A percentile compares a stretch with the other conserved stretches of the same genome.
These are phyloP conservation scores for Drosophila chauvacae DNA, from an alignment of 1,140 invertebrate genomes.

Conservation along the genomic window DNA sequence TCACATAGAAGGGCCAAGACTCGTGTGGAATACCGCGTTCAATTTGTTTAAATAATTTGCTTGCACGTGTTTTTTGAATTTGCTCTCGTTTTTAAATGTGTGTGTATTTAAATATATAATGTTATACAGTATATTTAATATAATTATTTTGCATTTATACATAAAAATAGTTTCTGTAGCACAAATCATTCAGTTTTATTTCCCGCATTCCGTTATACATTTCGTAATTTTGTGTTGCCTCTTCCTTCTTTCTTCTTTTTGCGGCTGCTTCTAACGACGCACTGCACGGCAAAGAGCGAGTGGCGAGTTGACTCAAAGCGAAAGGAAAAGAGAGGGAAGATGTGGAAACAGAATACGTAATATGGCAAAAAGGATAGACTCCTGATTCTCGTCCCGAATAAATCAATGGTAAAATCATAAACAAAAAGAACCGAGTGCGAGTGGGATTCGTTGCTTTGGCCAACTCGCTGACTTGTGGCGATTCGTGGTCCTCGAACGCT, in stretches of 20 bases:
- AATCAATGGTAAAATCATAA: slow-evolving; percentile 11
- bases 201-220: slow-evolving; percentile 4
- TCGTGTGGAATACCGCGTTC: slow-evolving; percentile 33
- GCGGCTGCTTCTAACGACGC: slow-evolving; percentile 19
- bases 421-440: background rate
- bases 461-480: too few species aligned
- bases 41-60: slow-evolving; percentile 46
- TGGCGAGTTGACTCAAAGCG: slow-evolving; percentile 32
- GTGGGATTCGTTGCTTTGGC: too few species aligned
- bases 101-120: slow-evolving; percentile 46
- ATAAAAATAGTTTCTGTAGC: slow-evolving; percentile 68
- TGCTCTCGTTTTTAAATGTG: slow-evolving; percentile 38
- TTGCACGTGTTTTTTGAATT: slow-evolving; percentile 45
- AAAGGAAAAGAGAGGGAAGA: slow-evolving; percentile 7
- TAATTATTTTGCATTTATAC: slow-evolving; percentile 67
- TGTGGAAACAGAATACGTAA: slow-evolving; percentile 21
- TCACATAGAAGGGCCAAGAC: slow-evolving; percentile 43
- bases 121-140: slow-evolving; percentile 64
- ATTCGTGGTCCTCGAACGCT: background rate
- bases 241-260: slow-evolving; percentile 28
- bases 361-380: slow-evolving; percentile 28
- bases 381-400: slow-evolving; percentile 1
- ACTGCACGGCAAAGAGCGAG: slow-evolving; percentile 63
- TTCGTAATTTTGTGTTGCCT: slow-evolving; percentile 6
- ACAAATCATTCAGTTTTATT: slow-evolving; percentile 34